A percentile compares a stretch with the other conserved stretches of the same genome.
Evolutionary conservation across 2,113 vertebrate genomes (phyloP).

Genomic region (Gobiocypris rarus): DNA sequence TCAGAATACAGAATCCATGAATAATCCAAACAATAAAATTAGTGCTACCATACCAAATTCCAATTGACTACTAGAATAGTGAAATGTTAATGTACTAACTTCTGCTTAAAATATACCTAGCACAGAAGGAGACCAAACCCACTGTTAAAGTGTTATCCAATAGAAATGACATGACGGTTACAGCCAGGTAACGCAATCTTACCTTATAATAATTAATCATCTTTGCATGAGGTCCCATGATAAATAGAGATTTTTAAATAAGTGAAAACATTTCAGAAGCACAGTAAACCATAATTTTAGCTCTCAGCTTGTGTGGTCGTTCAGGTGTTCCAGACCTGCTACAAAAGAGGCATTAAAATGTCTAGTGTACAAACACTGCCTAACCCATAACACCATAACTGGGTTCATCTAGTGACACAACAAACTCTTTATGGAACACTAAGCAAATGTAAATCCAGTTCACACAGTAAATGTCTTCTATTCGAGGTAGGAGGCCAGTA

Average conservation of each 20-base stretch:
- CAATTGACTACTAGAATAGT: not conserved
- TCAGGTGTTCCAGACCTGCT: constrained; percentile 13
- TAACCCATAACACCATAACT: not conserved
- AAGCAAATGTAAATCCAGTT: not conserved
- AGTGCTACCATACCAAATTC: not conserved
- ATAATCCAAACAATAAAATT: not conserved
- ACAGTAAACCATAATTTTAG: constrained; percentile 25
- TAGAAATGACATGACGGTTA: not conserved
- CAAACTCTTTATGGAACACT: not conserved
- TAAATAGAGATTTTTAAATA: constrained; percentile 17
- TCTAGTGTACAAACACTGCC: constrained; percentile 27
- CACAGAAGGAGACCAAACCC: not conserved
- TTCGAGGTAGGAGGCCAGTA: not conserved
- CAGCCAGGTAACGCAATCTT: not conserved
- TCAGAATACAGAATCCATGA: not conserved
- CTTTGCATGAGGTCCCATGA: constrained; percentile 11
- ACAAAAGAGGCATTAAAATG: constrained; percentile 36
- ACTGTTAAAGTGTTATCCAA: not conserved
- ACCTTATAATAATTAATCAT: constrained; percentile 16
- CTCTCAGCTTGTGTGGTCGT: constrained; percentile 48
- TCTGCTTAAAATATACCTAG: not conserved
- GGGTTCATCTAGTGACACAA: constrained; percentile 1
- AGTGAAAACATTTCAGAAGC: not conserved
- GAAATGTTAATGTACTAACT: not conserved
- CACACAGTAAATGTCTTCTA: not conserved